phyloP scores from a whole-genome alignment of 2,888 invertebrate species.

The Acanthosepion lycidas region DNA sequence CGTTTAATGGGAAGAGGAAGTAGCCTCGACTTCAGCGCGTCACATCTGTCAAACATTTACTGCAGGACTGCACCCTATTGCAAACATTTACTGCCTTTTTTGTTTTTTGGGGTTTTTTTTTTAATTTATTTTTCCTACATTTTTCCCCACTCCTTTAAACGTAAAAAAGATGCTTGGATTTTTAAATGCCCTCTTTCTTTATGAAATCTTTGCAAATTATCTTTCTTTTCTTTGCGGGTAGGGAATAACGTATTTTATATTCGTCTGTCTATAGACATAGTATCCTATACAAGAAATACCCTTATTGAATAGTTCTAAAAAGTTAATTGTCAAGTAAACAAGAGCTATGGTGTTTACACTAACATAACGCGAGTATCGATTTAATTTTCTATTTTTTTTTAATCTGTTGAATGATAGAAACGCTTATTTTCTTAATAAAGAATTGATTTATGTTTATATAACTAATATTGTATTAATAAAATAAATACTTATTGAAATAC shows the following conservation, averaged over 20 bases:
- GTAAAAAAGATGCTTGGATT: background rate
- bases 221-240: background rate
- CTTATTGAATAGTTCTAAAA: no score
- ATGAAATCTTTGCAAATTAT: background rate
- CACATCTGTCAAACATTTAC: conserved; percentile 11
- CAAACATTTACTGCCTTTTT: background rate
- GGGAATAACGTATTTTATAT: background rate
- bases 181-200: background rate
- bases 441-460: no score
- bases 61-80: background rate
- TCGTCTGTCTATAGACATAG: background rate
- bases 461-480: no score
- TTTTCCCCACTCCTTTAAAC: background rate
- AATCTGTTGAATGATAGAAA: no score
- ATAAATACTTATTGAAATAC: no score
- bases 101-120: no score
- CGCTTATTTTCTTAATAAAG: no score
- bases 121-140: background rate
- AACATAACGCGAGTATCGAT: no score
- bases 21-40: background rate
- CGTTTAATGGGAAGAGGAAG: background rate
- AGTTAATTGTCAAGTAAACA: no score
- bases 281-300: no score
- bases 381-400: no score
- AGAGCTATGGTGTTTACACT: no score